Percentiles rank a stretch among this genome's conserved stretches.
These are phyloP conservation scores for Saturnia pavonia DNA, from an alignment of 2,888 invertebrate genomes.

Conservation along the genomic window DNA sequence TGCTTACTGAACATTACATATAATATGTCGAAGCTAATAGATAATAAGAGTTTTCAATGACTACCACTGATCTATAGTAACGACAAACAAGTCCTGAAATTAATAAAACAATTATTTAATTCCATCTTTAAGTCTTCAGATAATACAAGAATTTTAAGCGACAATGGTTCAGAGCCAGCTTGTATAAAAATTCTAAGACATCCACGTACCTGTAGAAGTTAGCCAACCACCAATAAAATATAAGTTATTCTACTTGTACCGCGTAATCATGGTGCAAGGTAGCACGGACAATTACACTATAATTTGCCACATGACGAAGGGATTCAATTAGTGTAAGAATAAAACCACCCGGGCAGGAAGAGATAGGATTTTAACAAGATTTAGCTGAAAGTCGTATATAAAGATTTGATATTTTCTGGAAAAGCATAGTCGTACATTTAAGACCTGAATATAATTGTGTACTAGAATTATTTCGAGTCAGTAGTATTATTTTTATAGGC, in stretches of 20 bases:
- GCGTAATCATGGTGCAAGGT: constrained; percentile 31
- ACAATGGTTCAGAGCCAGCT: neutral
- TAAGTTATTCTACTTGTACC: constrained; percentile 21
- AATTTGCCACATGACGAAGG: constrained; percentile 42
- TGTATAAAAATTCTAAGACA: neutral
- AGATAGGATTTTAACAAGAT: constrained; percentile 7
- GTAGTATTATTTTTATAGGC: too few species aligned
- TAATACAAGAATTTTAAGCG: neutral
- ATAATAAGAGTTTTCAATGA: too few species aligned
- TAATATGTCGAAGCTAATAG: neutral
- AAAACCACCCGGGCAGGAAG: constrained; percentile 13
- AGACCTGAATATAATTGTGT: too few species aligned
- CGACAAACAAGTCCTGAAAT: neutral
- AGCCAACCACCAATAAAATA: neutral
- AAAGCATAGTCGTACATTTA: too few species aligned
- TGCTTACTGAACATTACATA: neutral
- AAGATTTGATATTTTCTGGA: neutral
- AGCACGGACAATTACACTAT: constrained; percentile 38
- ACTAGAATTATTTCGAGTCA: too few species aligned
- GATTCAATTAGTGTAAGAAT: constrained; percentile 46
- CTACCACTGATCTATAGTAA: neutral
- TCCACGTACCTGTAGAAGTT: neutral
- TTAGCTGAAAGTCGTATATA: neutral
- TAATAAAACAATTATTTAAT: neutral
- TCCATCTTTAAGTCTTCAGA: neutral